These are phyloP conservation scores for Pseudobourletiella spinata DNA, from an alignment of 1,140 invertebrate species.

Conservation along the genomic window DNA sequence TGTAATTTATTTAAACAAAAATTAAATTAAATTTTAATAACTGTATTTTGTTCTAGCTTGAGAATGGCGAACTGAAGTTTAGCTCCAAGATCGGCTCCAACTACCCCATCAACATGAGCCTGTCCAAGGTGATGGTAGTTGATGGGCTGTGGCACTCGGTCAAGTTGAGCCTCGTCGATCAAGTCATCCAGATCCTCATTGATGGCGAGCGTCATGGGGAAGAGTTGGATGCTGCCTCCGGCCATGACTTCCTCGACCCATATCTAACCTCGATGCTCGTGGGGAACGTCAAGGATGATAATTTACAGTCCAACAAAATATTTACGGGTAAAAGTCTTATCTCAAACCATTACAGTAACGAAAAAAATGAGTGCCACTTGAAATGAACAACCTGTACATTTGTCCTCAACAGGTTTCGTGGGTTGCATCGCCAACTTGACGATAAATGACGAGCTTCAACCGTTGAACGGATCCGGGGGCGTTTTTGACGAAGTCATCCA, in stretches of 20 bases:
- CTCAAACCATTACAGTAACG: too few species aligned
- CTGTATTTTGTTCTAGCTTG: constrained; percentile 40
- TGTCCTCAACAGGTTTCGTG: constrained; percentile 56
- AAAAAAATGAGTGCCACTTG: too few species aligned
- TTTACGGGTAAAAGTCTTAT: constrained; percentile 25
- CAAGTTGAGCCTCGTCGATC: constrained; percentile 54
- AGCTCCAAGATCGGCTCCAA: constrained; percentile 60
- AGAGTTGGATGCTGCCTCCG: constrained; percentile 68
- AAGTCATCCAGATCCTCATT: constrained; percentile 58
- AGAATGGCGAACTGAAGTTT: constrained; percentile 60
- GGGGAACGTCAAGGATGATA: constrained; percentile 55
- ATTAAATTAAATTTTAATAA: too few species aligned
- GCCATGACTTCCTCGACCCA: constrained; percentile 85
- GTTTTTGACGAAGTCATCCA: constrained; percentile 58
- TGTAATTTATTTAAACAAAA: too few species aligned
- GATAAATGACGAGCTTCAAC: constrained; percentile 79
- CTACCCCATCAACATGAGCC: constrained; percentile 66
- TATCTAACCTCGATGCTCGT: constrained; percentile 69
- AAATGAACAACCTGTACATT: too few species aligned
- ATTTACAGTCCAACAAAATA: constrained; percentile 45
- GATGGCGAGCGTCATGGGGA: constrained; percentile 64
- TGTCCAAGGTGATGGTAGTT: constrained; percentile 44
- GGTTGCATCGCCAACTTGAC: constrained; percentile 84
- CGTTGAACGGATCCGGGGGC: constrained; percentile 73
- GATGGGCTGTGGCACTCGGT: constrained; percentile 78